Base-by-base conservation (phyloP, 2,888 invertebrate species). In the Drosophila mercatorum region DNA sequence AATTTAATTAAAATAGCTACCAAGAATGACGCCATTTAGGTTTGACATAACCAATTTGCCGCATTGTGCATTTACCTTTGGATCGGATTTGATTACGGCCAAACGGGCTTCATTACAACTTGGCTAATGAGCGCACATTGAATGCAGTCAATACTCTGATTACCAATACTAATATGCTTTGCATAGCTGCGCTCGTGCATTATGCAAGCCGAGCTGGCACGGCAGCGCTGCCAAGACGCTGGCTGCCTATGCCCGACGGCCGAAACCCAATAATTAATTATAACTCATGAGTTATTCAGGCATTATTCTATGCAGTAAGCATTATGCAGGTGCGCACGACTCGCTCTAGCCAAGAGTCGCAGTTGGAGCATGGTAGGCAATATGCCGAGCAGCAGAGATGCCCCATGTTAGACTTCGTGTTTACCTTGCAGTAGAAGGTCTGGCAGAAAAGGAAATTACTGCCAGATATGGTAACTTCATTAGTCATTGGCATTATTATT, bases 1-100 rank as follows among this genome's bases (percentile, higher is more conserved):
- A 69, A 70, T 70, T 76, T 65, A 70, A 76, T 80, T 78, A 78
- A 70, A 67, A 65, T 49, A 53, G 40, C 64, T 64, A 55, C 52
- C 79, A 74, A 61, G 61, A 31, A 34, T 34, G 49, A 57, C 26
- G 56, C 52, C 59, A 53, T 52, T 70, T 57, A 44, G 56, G 17
- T 43, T 38, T 55, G 43, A 34, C 34, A 55, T 36, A 36, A 17
- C 40, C 46, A 66, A 34, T 22, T 49, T 43, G 14, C 22, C 34
- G n/a, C 31, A 41, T 55, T 65, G 34, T 28, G 53, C 43, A 31
- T 63, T 61, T 3, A 47, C 36, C 34, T 41, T 17, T 31, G 63
- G 44, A 57, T 34, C 44, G 22, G 36, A 47, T 38, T 38, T 58
- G 36, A 36, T 46, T 38, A 57, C 34, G 57, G 22, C 34, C 31